Base-by-base conservation (phyloP, 1,140 invertebrate species). In the Drosophila cardini region DNA sequence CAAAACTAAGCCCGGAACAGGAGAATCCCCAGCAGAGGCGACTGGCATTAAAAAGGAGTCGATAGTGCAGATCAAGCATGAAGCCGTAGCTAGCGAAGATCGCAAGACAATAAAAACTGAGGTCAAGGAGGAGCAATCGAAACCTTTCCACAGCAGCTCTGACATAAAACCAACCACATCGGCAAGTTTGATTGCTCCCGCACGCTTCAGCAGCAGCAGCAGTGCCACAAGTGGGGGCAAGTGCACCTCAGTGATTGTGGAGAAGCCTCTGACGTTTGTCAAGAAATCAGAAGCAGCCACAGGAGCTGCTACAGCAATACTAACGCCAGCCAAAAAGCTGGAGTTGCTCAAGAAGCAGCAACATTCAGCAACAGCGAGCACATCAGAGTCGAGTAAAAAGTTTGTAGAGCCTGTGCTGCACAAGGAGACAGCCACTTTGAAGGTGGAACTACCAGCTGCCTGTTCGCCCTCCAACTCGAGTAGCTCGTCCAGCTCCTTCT, bases 201-300 rank as follows among this genome's bases (percentile, higher is more conserved):
- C 80, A 0, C 72, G 82, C 7, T 91, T 84, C 10, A 63, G 34
- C 34, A 72, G 62, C 58, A 11, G 16, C 43, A 18, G 13, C 8
- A 16, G 56, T n/a, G 43, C 48, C 21, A 48, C 36, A 46, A 55
- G 18, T 34, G 30, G 40, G 3, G 30, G 52, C 21, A 91, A 91
- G 10, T 84, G 81, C 72, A 82, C 83, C 0, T 90, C 90, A 18
- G 84, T 91, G 34, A 91, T 91, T 60, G 78, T 91, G 16, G 90
- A 91, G 50, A 91, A 91, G 16, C 73, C 84, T 0, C 16, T 78
- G 11, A 76, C 62, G 0, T 21, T 80, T 15, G 15, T 45, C 8
- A 85, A 84, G 43, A 80, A 81, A 64, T 15, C 69, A 62, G 11
- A 55, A 63, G 10, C 60, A 63, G 36, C 42, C 11, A 0, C 15